These are phyloP conservation scores for Prunella himalayana DNA, from an alignment of 2,113 vertebrate genomes.

Conservation along the genomic window DNA sequence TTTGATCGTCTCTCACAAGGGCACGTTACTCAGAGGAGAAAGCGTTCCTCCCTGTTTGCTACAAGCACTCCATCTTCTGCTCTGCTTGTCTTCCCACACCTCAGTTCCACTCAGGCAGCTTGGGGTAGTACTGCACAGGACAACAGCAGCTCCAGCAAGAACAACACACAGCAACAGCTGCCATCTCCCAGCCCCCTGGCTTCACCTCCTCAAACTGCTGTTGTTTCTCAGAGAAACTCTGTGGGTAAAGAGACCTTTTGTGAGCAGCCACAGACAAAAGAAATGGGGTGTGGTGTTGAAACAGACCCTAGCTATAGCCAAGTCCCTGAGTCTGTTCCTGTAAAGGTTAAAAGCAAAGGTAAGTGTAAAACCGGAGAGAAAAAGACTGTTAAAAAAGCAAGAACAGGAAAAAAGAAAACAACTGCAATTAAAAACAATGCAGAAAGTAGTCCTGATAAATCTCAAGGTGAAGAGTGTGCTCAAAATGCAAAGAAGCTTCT, in stretches of 20 bases:
- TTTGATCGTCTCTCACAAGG: neutral
- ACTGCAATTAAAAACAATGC: neutral
- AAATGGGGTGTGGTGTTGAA: neutral
- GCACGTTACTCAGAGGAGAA: constrained; percentile 48
- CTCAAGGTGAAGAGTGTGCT: neutral
- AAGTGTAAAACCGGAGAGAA: neutral
- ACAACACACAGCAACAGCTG: neutral
- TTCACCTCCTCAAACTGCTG: neutral
- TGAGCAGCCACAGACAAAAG: neutral
- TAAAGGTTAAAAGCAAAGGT: constrained; percentile 13
- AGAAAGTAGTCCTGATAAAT: neutral
- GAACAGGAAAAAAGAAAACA: neutral
- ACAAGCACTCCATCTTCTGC: constrained; percentile 21
- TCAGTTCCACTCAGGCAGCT: neutral
- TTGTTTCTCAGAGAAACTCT: neutral
- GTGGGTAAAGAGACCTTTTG: neutral
- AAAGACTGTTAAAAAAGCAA: neutral
- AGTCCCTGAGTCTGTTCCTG: neutral
- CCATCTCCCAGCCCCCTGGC: neutral
- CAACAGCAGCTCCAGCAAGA: neutral
- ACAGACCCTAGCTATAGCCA: neutral
- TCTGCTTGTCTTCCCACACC: neutral
- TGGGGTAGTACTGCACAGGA: neutral
- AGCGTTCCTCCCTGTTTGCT: neutral
- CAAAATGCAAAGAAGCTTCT: neutral